phyloP scores from a whole-genome alignment of 1,140 invertebrate species.

The Gonatopus flavifemur region DNA sequence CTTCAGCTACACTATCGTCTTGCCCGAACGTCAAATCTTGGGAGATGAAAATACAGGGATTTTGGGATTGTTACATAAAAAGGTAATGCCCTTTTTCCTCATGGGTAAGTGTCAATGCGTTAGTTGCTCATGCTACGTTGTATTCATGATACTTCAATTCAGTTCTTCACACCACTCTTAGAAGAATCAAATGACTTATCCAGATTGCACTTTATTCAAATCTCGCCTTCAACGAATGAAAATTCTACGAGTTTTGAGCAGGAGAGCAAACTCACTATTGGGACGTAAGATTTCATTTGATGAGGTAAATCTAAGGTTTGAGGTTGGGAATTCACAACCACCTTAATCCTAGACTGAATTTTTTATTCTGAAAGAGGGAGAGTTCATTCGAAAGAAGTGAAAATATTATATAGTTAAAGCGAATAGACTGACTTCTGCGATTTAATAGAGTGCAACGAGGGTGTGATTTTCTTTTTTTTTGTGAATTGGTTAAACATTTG shows the following conservation, averaged over 20 bases:
- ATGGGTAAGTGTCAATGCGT: too few species aligned
- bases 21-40: slow-evolving; percentile 62
- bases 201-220: too few species aligned
- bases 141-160: neutral
- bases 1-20: slow-evolving; percentile 70
- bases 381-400: neutral
- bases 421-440: too few species aligned
- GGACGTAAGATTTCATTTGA: too few species aligned
- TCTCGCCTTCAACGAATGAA: neutral
- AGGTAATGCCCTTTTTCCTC: too few species aligned
- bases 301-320: too few species aligned
- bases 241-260: neutral
- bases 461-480: neutral
- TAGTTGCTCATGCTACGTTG: neutral
- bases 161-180: neutral
- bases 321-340: too few species aligned
- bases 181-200: neutral
- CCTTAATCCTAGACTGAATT: too few species aligned
- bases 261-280: neutral
- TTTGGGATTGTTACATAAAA: slow-evolving; percentile 61
- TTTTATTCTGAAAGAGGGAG: too few species aligned
- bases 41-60: slow-evolving; percentile 62
- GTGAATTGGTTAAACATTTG: neutral
- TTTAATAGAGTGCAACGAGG: too few species aligned
- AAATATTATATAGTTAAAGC: too few species aligned